These are phyloP conservation scores for Rachycentron canadum DNA, from an alignment of 2,797 vertebrate species.

Conservation along the genomic window DNA sequence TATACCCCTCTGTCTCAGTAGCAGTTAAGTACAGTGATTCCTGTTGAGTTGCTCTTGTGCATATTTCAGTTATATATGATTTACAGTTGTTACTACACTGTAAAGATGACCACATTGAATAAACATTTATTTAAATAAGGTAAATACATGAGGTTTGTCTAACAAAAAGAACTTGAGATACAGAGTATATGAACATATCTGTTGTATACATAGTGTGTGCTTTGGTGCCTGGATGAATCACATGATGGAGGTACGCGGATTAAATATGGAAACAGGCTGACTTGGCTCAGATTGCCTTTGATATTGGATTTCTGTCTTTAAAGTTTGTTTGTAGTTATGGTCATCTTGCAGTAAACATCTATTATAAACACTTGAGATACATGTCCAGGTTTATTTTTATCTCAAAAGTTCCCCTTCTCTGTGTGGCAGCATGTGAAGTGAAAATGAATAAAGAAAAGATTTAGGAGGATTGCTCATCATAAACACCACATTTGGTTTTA, in stretches of 20 bases:
- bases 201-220: background rate
- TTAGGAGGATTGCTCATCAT: background rate
- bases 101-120: background rate
- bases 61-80: conserved; percentile 19
- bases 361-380: conserved; percentile 11
- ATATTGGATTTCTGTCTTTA: conserved; percentile 44
- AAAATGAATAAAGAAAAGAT: conserved; percentile 28
- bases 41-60: conserved; percentile 17
- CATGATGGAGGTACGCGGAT: conserved; percentile 34
- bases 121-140: conserved; percentile 11
- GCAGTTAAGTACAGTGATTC: conserved; percentile 7
- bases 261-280: conserved; percentile 37
- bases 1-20: conserved; percentile 6
- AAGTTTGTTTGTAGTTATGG: conserved; percentile 10
- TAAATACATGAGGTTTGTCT: conserved; percentile 22
- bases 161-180: conserved; percentile 20
- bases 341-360: conserved; percentile 10
- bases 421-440: conserved; percentile 2
- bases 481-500: background rate
- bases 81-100: conserved; percentile 18
- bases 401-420: background rate
- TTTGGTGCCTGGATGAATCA: conserved; percentile 26
- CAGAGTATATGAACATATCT: background rate
- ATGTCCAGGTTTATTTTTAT: conserved; percentile 31
- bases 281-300: conserved; percentile 31